Conservation (phyloP, 2,113 vertebrate genomes). For the Cephalopholis sonnerati region DNA sequence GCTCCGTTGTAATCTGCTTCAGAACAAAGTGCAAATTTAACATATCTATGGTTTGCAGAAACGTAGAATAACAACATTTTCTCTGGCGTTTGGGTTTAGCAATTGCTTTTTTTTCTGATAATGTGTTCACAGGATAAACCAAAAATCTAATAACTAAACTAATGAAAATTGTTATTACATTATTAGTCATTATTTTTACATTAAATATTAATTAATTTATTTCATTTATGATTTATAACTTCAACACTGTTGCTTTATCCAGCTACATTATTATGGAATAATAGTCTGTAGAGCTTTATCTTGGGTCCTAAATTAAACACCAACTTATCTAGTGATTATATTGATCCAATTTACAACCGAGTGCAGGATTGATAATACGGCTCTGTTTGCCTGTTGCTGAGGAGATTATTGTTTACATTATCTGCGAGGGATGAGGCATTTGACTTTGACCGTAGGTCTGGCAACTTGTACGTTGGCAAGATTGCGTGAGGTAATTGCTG, state of each 20-base stretch:
- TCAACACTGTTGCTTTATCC: background rate
- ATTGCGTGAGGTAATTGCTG: background rate
- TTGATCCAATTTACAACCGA: slow-evolving; percentile 7
- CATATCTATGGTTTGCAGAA: no score
- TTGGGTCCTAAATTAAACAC: slow-evolving; percentile 5
- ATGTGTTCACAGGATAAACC: background rate
- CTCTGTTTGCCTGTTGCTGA: slow-evolving; percentile 52
- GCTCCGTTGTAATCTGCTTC: no score
- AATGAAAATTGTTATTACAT: background rate
- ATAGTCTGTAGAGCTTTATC: background rate
- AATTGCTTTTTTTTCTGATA: background rate
- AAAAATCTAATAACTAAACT: background rate
- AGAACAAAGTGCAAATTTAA: no score
- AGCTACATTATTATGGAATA: background rate
- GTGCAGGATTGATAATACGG: background rate
- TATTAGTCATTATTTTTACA: background rate
- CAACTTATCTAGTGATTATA: slow-evolving; percentile 4
- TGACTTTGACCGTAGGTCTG: slow-evolving; percentile 23
- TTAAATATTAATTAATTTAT: background rate
- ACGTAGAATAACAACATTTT: no score
- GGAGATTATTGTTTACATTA: slow-evolving; percentile 27
- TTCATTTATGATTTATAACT: background rate
- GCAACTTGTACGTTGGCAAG: slow-evolving; percentile 19
- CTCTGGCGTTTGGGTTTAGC: no score
- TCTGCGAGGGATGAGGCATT: slow-evolving; percentile 12